phyloP scores from a whole-genome alignment of 2,113 vertebrate species.

The Azemiops feae region DNA sequence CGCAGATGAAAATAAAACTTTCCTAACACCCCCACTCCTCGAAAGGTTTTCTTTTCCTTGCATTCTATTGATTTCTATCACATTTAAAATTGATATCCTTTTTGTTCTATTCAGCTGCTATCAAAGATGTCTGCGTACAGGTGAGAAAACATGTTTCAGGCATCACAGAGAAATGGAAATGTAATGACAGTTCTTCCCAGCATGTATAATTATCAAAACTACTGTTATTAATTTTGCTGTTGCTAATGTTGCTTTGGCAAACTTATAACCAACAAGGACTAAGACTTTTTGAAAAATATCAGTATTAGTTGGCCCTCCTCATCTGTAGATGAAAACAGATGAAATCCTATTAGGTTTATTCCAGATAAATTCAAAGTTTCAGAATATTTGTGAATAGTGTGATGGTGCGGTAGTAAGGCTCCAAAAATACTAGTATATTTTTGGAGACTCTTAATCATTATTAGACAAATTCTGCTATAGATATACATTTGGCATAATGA shows the following conservation, averaged over 20 bases:
- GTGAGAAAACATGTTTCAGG: neutral
- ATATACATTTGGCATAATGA: neutral
- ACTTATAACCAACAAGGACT: neutral
- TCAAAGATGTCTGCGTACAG: neutral
- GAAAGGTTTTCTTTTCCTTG: neutral
- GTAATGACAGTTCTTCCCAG: neutral
- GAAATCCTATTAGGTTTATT: neutral
- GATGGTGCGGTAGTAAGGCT: neutral
- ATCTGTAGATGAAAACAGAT: neutral
- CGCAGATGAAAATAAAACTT: no score
- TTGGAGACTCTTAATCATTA: neutral
- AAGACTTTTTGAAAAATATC: neutral
- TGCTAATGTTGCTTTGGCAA: no score
- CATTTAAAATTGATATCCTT: neutral
- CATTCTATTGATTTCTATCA: neutral
- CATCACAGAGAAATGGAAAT: neutral
- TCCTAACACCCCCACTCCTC: no score
- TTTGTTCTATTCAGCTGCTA: neutral
- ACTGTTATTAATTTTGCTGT: neutral
- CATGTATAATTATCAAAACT: neutral
- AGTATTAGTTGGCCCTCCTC: neutral
- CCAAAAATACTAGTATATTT: neutral
- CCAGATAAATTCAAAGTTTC: neutral
- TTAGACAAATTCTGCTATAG: neutral
- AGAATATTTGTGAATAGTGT: neutral